Base-by-base conservation (phyloP, 1,140 invertebrate genomes). In the Caenorhabditis briggsae region DNA sequence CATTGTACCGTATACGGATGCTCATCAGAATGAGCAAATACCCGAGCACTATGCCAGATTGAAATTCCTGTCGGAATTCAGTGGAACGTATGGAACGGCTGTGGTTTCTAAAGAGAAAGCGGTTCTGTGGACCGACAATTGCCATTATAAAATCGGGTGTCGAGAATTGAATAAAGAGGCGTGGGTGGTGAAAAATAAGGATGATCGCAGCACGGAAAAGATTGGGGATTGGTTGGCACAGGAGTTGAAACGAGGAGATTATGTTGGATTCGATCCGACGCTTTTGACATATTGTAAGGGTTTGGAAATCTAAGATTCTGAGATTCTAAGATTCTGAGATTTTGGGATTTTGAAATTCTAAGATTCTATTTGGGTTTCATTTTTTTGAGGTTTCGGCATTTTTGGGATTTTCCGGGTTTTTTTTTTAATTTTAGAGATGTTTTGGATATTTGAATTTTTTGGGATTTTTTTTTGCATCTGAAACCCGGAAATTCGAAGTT, bases 61-160 rank as follows among this genome's bases (percentile, higher is more conserved):
- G 82, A 94, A 94, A n/a, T 98, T 95, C 93, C 94, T 99, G 16
- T 95, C 95, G 48, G 96, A 96, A 0, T 98, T 97, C 91, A 95
- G 95, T 82, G 97, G 97, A 0, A 97, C 96, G 0, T 95, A 95
- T 43, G 94, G 96, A 20, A 96, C 95, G 1, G 96, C 96, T 0
- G 93, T 99, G 46, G 94, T 99, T 23, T 97, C 96, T 0, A 91
- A 94, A 1, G 93, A 94, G 2, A 92, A 95, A 65, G 97, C 97
- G 0, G 94, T 96, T 14, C 90, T 99, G 5, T 99, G 97, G 97
- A 98, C 97, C 2, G 97, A 99, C 94, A 97, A 97, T 0, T 93
- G 97, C 33, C 98, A 99, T 93, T 23, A 64, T 16, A 82, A 53
- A 25, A 6, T 92, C 78, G 91, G 92, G 11, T 46, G 56, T 8